A percentile compares a stretch with the other conserved stretches of the same genome.
These are phyloP conservation scores for Stichodactyla mertensii DNA, from an alignment of 64 coral and sea anemone genomes.

Conservation along the genomic window DNA sequence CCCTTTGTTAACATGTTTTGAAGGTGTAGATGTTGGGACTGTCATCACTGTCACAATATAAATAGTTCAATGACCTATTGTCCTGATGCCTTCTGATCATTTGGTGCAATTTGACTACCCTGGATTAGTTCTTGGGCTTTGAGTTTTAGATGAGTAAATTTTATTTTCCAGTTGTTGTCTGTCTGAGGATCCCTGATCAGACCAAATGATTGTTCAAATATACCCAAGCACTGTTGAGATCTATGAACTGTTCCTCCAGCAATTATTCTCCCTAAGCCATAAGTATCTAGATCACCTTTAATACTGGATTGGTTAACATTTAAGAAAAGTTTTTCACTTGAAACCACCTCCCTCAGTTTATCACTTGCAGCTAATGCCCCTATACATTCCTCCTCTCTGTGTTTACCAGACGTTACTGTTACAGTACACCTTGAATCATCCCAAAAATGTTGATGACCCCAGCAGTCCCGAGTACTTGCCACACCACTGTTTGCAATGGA, in stretches of 20 bases:
- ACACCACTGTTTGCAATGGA: not conserved
- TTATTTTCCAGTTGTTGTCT: conserved; percentile 95
- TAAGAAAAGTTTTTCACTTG: conserved; percentile 73
- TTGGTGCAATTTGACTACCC: not conserved
- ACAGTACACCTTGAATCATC: conserved; percentile 57
- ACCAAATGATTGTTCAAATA: conserved; percentile 95
- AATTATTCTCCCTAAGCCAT: conserved; percentile 67
- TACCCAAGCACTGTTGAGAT: conserved; percentile 66
- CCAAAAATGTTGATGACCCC: conserved; percentile 94
- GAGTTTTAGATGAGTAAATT: conserved; percentile 84
- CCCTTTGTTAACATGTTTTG: too few species aligned
- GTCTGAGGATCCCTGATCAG: conserved; percentile 71
- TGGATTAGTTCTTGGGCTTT: conserved; percentile 48
- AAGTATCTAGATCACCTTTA: conserved; percentile 55
- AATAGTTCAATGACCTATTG: not conserved
- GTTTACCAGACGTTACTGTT: conserved; percentile 49
- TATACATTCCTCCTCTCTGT: conserved; percentile 48
- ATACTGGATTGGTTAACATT: conserved; percentile 62
- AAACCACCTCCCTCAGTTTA: conserved; percentile 65
- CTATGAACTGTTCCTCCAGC: conserved; percentile 84
- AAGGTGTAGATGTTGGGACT: too few species aligned
- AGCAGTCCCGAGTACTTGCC: conserved; percentile 13
- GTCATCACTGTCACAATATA: not conserved
- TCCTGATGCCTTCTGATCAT: not conserved
- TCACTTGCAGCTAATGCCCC: conserved; percentile 68